These are phyloP conservation scores for Drosophila oshimai DNA, from an alignment of 1,140 invertebrate genomes.

Conservation along the genomic window DNA sequence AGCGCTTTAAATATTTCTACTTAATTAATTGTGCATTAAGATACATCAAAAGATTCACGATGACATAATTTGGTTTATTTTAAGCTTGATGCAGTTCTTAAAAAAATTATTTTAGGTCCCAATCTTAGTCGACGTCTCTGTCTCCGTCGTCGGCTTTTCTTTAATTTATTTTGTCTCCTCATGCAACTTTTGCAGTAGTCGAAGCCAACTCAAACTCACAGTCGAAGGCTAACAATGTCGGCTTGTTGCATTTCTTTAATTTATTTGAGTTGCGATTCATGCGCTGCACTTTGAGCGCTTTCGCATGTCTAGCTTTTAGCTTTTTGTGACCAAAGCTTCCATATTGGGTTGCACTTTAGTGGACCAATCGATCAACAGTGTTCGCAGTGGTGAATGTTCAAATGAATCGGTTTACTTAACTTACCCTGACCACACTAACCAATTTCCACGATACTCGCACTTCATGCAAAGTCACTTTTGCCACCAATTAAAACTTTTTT, in stretches of 20 bases:
- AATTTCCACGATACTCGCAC: no score
- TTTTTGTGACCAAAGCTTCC: not conserved
- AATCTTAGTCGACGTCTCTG: conserved; percentile 14
- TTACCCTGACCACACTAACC: not conserved
- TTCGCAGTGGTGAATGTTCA: not conserved
- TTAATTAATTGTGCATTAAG: no score
- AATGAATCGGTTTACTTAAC: no score
- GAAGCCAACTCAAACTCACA: conserved; percentile 19
- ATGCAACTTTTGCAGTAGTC: conserved; percentile 42
- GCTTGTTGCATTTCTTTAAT: conserved; percentile 66
- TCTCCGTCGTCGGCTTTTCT: conserved; percentile 39
- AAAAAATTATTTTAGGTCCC: no score
- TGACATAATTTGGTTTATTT: no score
- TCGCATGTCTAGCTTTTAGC: conserved; percentile 4
- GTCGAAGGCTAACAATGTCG: conserved; percentile 36
- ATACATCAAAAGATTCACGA: no score
- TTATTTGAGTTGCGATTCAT: conserved; percentile 56
- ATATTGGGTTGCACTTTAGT: not conserved
- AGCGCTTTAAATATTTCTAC: no score
- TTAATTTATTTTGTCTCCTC: conserved; percentile 69
- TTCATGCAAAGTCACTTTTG: not conserved
- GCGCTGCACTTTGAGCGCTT: conserved; percentile 17
- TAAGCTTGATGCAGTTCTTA: no score
- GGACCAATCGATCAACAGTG: conserved; percentile 5
- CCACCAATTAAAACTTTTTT: not conserved